Percentiles rank a stretch among this genome's conserved stretches.
phyloP scores from a whole-genome alignment of 2,888 invertebrate genomes.

The Drosophila dives region DNA sequence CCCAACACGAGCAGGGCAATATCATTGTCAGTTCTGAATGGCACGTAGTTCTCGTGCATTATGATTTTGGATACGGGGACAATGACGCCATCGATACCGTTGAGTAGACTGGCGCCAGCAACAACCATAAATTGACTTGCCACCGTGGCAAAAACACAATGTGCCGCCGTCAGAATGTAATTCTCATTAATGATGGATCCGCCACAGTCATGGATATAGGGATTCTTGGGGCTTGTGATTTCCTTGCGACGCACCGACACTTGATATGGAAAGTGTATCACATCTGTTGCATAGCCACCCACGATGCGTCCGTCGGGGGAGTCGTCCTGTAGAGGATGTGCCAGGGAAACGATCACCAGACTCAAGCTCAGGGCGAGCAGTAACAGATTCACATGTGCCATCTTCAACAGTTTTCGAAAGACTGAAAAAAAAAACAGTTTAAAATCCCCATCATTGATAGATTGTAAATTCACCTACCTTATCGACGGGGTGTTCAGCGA shows the following conservation, averaged over 20 bases:
- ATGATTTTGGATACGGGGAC: slow-evolving; percentile 85
- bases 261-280: slow-evolving; percentile 74
- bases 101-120: slow-evolving; percentile 86
- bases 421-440: slow-evolving; percentile 31
- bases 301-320: slow-evolving; percentile 73
- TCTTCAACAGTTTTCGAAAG: slow-evolving; percentile 29
- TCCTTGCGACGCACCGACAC: slow-evolving; percentile 72
- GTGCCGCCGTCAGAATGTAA: slow-evolving; percentile 79
- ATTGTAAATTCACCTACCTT: slow-evolving; percentile 33
- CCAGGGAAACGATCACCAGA: neutral
- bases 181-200: slow-evolving; percentile 66
- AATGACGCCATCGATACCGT: slow-evolving; percentile 85
- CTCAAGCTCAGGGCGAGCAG: slow-evolving; percentile 31
- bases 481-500: slow-evolving; percentile 33
- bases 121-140: slow-evolving; percentile 83
- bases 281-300: slow-evolving; percentile 68
- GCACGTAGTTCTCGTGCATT: slow-evolving; percentile 86
- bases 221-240: slow-evolving; percentile 35
- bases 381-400: slow-evolving; percentile 46
- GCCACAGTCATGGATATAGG: slow-evolving; percentile 76
- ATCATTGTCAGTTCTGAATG: slow-evolving; percentile 85
- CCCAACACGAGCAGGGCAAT: slow-evolving; percentile 85
- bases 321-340: slow-evolving; percentile 47
- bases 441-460: neutral
- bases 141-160: slow-evolving; percentile 65